Base-by-base conservation (phyloP, 2,888 invertebrate genomes). In the Pogonocherus hispidulus region DNA sequence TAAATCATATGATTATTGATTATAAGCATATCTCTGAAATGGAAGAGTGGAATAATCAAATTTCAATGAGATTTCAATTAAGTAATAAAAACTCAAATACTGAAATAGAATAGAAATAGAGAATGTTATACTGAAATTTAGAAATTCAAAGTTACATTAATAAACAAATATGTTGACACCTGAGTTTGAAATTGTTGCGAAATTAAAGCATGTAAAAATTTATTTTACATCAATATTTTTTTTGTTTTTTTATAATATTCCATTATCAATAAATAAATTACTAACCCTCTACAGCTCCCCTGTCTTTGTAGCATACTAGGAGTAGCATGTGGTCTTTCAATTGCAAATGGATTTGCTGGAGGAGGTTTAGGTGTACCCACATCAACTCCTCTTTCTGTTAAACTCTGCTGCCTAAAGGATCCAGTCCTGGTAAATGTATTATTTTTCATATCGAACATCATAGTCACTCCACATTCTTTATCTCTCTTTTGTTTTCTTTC, bases 401-500 rank as follows among this genome's bases (percentile, higher is more conserved):
- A 85, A 60, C 93, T 91, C 52, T 91, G 93, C 83, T 94, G 94
- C 70, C 97, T 89, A 86, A 98, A 98, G 62, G 97, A 97, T 0
- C 98, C 86, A 77, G 93, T 94, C 59, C 98, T 89, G 3, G 97
- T 97, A 85, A 98, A 98, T 52, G 96, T 95, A 57, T 95, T 93
- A 83, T 93, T 95, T 80, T 94, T 93, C 51, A 93, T 90, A 84
- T 96, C 96, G 82, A 95, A 96, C 81, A 94, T 94, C 95, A 96
- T 96, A 46, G 95, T 95, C 9, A 96, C 96, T 8, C 94, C 94
- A 84, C 95, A 96, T 85, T 99, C 98, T 85, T 97, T 98, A 85
- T 99, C 99, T 71, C 99, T 90, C 75, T 96, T 94, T 86, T 99
- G 98, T 86, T 99, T 99, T 81, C 97, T 91, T 85, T 99, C 99